A percentile compares a stretch with the other conserved stretches of the same genome.
These are phyloP conservation scores for Caenorhabditis latens DNA, from an alignment of 1,140 invertebrate genomes.

Conservation along the genomic window DNA sequence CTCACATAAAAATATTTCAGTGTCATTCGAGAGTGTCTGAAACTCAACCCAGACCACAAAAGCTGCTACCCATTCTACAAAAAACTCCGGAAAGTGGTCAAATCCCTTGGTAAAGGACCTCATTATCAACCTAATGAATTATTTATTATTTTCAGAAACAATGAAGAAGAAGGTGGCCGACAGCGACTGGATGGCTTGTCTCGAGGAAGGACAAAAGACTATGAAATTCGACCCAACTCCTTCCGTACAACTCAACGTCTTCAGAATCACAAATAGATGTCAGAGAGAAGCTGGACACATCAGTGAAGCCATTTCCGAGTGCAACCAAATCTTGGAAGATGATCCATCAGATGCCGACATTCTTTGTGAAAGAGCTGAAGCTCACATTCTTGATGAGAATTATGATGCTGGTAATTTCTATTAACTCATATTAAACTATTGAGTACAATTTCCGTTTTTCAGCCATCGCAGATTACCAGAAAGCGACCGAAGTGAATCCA, in stretches of 20 bases:
- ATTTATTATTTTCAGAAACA: constrained; percentile 5
- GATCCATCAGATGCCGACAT: constrained; percentile 84
- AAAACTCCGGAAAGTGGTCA: constrained; percentile 94
- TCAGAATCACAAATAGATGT: constrained; percentile 80
- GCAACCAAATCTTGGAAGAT: constrained; percentile 86
- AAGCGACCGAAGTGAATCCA: constrained; percentile 88
- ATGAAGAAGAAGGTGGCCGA: constrained; percentile 80
- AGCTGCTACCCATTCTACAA: constrained; percentile 96
- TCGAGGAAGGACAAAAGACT: constrained; percentile 83
- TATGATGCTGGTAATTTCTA: constrained; percentile 88
- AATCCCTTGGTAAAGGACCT: constrained; percentile 82
- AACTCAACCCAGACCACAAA: constrained; percentile 97
- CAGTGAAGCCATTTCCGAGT: constrained; percentile 83
- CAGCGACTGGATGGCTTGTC: constrained; percentile 85
- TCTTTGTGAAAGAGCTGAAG: constrained; percentile 92
- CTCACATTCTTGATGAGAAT: constrained; percentile 89
- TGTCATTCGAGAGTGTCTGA: constrained; percentile 95
- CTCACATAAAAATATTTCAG: constrained; percentile 78
- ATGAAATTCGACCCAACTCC: constrained; percentile 84
- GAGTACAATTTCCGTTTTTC: constrained; percentile 66
- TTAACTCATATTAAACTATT: background rate
- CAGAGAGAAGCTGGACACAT: constrained; percentile 80
- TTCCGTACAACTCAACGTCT: constrained; percentile 84
- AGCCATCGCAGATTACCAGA: constrained; percentile 89
- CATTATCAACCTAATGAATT: background rate